phyloP scores from a whole-genome alignment of 1,140 invertebrate species.

The Lepidurus apus region DNA sequence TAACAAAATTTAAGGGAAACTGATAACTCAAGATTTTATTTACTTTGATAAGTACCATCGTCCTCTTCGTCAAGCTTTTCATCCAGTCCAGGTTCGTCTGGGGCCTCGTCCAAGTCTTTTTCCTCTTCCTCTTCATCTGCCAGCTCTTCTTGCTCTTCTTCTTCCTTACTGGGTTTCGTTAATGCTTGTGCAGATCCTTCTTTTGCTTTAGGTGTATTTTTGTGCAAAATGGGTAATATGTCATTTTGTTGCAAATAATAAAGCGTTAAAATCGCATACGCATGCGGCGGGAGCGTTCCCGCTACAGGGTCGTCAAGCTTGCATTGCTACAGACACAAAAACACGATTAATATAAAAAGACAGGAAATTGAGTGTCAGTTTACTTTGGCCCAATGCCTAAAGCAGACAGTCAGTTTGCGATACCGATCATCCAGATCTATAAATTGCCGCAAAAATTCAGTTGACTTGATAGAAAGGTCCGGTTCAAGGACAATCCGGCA shows the following conservation, averaged over 20 bases:
- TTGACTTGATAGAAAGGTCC: background rate
- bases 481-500: background rate
- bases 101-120: background rate
- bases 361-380: background rate
- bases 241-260: slow-evolving; percentile 30
- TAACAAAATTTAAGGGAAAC: background rate
- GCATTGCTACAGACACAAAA: background rate
- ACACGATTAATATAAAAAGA: background rate
- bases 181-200: background rate
- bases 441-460: background rate
- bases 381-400: background rate
- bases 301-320: slow-evolving; percentile 27
- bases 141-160: background rate
- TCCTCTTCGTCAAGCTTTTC: slow-evolving; percentile 24
- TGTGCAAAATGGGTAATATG: slow-evolving; percentile 30
- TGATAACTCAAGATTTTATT: background rate
- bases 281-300: slow-evolving; percentile 26
- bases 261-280: slow-evolving; percentile 28
- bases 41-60: slow-evolving; percentile 27
- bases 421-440: background rate
- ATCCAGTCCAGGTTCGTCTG: background rate
- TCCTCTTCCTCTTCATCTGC: background rate
- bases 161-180: background rate
- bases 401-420: background rate
- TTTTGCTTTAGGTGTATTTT: background rate